Evolutionary conservation across 2,797 vertebrate species (phyloP), one percentile per base, ranked within the genome.

Genomic region (Allobates femoralis): DNA sequence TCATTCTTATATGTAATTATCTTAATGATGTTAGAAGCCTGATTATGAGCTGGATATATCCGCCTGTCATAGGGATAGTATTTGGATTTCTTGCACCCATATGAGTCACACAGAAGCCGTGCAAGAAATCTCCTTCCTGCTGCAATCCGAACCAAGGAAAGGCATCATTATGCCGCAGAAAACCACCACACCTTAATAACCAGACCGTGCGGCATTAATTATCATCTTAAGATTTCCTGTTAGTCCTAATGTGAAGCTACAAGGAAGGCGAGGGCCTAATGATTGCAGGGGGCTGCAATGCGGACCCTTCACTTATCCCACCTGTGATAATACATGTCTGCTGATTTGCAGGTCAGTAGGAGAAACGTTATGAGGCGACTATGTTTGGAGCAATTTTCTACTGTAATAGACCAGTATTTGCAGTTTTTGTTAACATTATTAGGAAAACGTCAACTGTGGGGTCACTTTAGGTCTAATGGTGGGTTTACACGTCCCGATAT

Each of bases 181-280:
- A 56, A 60, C 74, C 62, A 5, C 60, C 84, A 15, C 84, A n/a
- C 84, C 84, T 69, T 46, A 19, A 32, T 85, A 18, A 85, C 73
- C 28, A 23, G 5, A 0, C 34, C 5, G 12, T 21, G 34, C 28
- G 16, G 55, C 16, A 60, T 75, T 74, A 74, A 60, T 60, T 46
- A 56, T 71, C 23, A 21, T 71, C 67, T 60, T 1, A 46, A 46
- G 7, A n/a, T 19, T n/a, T 23, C 56, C 23, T 7, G 18, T n/a
- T 60, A n/a, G 8, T 21, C 21, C 18, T 18, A 66, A 67, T 67
- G 16, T 3, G 15, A 0, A 0, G 58, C n/a, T n/a, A 26, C 18
- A 3, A 34, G 3, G 26, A 62, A 41, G 11, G 41, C 11, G 5
- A 41, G 21, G 32, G 6, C 66, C 32, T 46, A 11, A 7, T 7